Base-by-base conservation (phyloP, 1,140 invertebrate genomes). In the Drosophila bifasciata region DNA sequence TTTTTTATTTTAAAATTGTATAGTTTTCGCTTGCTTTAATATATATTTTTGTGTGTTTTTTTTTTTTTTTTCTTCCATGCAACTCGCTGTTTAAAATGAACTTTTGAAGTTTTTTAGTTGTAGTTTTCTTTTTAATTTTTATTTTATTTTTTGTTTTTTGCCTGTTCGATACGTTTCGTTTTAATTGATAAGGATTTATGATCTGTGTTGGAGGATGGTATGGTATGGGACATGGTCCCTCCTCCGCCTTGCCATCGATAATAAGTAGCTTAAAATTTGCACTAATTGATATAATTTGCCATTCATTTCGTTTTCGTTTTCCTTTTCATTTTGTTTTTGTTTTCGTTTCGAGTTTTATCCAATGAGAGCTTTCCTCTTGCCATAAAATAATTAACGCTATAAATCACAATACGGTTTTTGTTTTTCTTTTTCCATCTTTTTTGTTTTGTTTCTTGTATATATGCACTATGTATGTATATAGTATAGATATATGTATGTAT, bases 371-470 rank as follows among this genome's bases (percentile, higher is more conserved):
- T 44, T 36, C 32, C 19, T 51, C 72, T 68, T 72, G 48, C 58
- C 75, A 85, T 90, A 81, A 90, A 90, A 86, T 90, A 90, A 90
- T 90, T 90, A 90, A 90, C 83, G 76, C 88, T 90, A 90, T 73
- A 90, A 90, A 90, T 90, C 88, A 90, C 88, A 89, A 90, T 90
- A 84, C 81, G 80, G 86, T 89, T 89, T 89, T 86, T 78, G 69
- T 56, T 76, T 56, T 50, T 39, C 64, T 40, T 48, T 50, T 41
- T 60, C 43, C 58, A 62, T 62, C 72, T 68, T 81, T 57, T 76
- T 44, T 78, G 28, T 45, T 51, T 43, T 61, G 74, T 74, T 62
- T 67, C 25, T 58, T 64, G 39, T 50, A 23, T 19, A 8, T 50
- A 8, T 50, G 28, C 9, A 32, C 28, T 32, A 32, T 32, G 32